These are phyloP conservation scores for Solea senegalensis DNA, from an alignment of 2,113 vertebrate genomes.

Conservation along the genomic window DNA sequence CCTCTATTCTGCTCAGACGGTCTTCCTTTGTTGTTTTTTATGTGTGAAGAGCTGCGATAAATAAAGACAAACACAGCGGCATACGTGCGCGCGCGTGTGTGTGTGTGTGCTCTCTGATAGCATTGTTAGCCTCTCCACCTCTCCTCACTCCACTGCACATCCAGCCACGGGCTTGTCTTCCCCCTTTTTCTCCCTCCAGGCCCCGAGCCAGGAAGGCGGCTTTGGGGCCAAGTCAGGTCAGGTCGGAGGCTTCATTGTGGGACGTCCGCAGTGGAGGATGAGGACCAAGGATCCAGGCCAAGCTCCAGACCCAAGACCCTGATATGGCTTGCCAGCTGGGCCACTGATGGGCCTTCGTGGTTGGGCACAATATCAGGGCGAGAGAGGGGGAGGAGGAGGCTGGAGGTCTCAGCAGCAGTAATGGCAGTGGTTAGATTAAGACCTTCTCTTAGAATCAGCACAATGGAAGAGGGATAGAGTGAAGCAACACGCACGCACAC, in stretches of 20 bases:
- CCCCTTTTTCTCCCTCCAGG: slow-evolving; percentile 42
- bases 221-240: slow-evolving; percentile 64
- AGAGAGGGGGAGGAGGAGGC: slow-evolving; percentile 59
- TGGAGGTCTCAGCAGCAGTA: slow-evolving; percentile 70
- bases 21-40: slow-evolving; percentile 64
- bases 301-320: slow-evolving; percentile 70
- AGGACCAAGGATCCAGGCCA: slow-evolving; percentile 68
- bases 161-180: slow-evolving; percentile 62
- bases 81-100: slow-evolving; percentile 4
- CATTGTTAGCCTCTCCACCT: slow-evolving; percentile 79
- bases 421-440: slow-evolving; percentile 77
- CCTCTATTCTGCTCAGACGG: slow-evolving; percentile 47
- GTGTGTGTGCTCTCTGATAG: slow-evolving; percentile 73
- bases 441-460: slow-evolving; percentile 68
- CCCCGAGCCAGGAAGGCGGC: slow-evolving; percentile 66
- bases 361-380: slow-evolving; percentile 69
- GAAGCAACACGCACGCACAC: not conserved
- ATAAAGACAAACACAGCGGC: slow-evolving; percentile 67
- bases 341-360: slow-evolving; percentile 63
- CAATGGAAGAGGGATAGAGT: slow-evolving; percentile 68
- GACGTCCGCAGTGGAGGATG: slow-evolving; percentile 48
- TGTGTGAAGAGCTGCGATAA: slow-evolving; percentile 79
- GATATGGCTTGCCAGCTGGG: slow-evolving; percentile 59
- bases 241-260: slow-evolving; percentile 59
- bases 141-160: slow-evolving; percentile 79